These are phyloP conservation scores for Ceyx margarethae DNA, from an alignment of 2,113 vertebrate species.

Conservation along the genomic window DNA sequence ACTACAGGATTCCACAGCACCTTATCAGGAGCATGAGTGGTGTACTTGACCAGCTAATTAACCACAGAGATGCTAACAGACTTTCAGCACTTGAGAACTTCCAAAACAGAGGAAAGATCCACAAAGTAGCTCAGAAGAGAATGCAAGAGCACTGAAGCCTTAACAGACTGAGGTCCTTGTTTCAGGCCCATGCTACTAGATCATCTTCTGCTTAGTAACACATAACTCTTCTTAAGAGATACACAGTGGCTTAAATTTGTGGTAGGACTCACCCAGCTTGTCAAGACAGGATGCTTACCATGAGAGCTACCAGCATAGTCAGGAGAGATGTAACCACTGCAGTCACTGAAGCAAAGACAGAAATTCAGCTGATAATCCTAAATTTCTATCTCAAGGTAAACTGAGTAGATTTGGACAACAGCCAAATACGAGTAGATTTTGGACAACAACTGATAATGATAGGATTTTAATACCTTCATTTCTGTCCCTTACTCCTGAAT, in stretches of 20 bases:
- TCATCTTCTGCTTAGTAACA: not conserved
- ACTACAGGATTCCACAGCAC: not conserved
- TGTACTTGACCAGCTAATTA: not conserved
- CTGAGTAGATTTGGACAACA: not conserved
- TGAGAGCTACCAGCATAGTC: not conserved
- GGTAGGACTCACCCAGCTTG: not conserved
- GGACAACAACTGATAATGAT: not conserved
- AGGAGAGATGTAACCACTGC: not conserved
- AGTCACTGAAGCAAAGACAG: not conserved
- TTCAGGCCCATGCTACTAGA: not conserved
- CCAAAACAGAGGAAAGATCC: not conserved
- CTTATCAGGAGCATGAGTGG: not conserved
- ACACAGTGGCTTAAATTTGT: not conserved
- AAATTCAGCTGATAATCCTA: not conserved
- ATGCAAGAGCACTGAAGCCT: not conserved
- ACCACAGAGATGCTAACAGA: not conserved
- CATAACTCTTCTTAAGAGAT: not conserved
- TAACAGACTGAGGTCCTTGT: not conserved
- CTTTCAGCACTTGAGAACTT: not conserved
- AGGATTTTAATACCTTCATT: not conserved
- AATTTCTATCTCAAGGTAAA: not conserved
- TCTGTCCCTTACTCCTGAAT: not conserved
- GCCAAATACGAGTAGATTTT: too few species aligned
- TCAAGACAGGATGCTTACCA: not conserved
- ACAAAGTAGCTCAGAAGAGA: not conserved